phyloP scores from a whole-genome alignment of 2,113 vertebrate species.

The Gymnorhina tibicen region DNA sequence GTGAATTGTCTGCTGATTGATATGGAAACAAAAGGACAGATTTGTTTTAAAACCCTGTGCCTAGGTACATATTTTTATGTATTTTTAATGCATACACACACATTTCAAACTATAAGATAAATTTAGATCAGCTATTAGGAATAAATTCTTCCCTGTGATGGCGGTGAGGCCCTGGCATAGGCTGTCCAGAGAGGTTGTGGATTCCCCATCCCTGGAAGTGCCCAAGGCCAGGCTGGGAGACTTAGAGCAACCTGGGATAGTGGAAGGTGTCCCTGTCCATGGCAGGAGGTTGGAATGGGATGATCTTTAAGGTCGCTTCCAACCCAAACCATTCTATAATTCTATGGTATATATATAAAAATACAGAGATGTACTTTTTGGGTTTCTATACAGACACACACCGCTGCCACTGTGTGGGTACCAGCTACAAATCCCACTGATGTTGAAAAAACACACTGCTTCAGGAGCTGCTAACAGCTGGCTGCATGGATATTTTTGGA shows the following conservation, averaged over 20 bases:
- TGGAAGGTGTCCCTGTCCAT: background rate
- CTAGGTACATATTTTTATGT: background rate
- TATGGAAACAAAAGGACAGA: background rate
- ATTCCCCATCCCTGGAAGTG: background rate
- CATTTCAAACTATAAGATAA: background rate
- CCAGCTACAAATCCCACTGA: background rate
- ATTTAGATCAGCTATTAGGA: background rate
- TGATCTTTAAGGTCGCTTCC: background rate
- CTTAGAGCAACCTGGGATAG: background rate
- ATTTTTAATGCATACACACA: background rate
- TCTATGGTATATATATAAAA: background rate
- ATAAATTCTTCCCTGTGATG: background rate
- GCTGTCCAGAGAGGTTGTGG: background rate
- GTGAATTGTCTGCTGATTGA: background rate
- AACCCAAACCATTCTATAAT: background rate
- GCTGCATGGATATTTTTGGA: background rate
- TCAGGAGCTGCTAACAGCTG: slow-evolving; percentile 1
- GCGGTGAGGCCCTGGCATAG: background rate
- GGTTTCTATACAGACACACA: background rate
- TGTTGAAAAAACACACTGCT: background rate
- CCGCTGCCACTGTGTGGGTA: background rate
- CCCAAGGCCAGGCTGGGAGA: background rate
- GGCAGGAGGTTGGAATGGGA: background rate
- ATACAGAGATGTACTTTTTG: background rate
- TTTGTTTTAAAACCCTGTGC: background rate